phyloP scores from a whole-genome alignment of 2,113 vertebrate genomes.

The Acrocephalus arundinaceus region DNA sequence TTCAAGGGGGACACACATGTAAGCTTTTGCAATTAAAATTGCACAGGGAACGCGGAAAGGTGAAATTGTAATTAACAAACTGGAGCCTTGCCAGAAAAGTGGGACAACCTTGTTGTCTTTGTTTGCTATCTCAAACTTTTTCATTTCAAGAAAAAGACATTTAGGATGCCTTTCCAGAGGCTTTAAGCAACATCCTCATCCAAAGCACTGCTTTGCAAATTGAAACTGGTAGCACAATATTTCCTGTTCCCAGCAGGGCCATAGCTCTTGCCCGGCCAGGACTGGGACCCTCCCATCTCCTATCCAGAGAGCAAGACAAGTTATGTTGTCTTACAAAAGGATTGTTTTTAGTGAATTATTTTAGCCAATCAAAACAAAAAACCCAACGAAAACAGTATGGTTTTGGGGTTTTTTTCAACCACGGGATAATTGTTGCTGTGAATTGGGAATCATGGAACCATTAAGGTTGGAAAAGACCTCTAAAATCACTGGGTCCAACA shows the following conservation, averaged over 20 bases:
- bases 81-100: constrained; percentile 17
- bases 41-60: neutral
- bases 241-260: neutral
- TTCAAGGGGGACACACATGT: neutral
- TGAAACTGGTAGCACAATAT: neutral
- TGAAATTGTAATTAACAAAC: constrained; percentile 19
- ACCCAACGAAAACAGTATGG: rapidly evolving
- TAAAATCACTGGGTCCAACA: rapidly evolving
- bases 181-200: neutral
- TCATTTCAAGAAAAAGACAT: neutral
- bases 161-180: neutral
- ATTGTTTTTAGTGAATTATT: neutral
- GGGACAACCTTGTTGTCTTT: neutral
- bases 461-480: neutral
- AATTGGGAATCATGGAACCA: neutral
- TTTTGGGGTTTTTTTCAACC: neutral
- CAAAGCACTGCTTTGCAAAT: neutral
- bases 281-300: neutral
- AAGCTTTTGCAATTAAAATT: neutral
- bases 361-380: neutral
- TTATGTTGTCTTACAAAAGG: neutral
- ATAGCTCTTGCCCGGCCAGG: neutral
- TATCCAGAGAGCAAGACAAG: neutral
- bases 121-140: neutral
- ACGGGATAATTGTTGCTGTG: neutral